These are phyloP conservation scores for Lasioglossum marginatum DNA, from an alignment of 2,888 invertebrate genomes.

Conservation along the genomic window DNA sequence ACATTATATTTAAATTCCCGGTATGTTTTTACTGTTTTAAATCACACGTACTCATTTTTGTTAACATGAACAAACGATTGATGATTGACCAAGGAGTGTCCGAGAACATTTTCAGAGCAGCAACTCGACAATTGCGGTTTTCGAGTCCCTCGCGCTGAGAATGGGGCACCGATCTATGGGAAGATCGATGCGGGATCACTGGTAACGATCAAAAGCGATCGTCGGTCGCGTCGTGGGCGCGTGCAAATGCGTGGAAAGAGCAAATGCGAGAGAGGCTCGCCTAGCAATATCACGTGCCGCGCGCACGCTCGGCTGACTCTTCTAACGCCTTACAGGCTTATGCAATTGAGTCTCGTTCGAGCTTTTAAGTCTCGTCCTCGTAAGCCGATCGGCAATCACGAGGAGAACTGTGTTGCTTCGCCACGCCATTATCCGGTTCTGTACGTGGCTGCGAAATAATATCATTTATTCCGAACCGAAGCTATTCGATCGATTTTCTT, in stretches of 20 bases:
- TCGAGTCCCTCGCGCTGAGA: too few relatives aligned
- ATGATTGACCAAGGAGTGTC: too few relatives aligned
- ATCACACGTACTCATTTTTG: too few relatives aligned
- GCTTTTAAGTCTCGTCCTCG: constrained; percentile 67
- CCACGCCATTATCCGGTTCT: constrained; percentile 52
- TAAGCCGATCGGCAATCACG: constrained; percentile 67
- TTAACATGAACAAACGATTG: too few relatives aligned
- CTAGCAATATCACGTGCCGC: constrained; percentile 44
- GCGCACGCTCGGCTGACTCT: constrained; percentile 61
- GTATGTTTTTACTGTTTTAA: too few relatives aligned
- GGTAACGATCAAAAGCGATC: not conserved
- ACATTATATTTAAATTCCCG: too few relatives aligned
- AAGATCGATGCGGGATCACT: not conserved
- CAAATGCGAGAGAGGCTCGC: constrained; percentile 19
- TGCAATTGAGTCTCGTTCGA: constrained; percentile 67
- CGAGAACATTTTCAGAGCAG: too few relatives aligned
- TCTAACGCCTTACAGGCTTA: constrained; percentile 64
- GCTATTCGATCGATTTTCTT: constrained; percentile 3
- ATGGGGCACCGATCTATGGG: not conserved
- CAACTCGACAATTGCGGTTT: not conserved
- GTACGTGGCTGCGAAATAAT: constrained; percentile 39
- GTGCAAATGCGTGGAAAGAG: constrained; percentile 26
- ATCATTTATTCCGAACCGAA: constrained; percentile 30
- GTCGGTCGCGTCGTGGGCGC: constrained; percentile 15
- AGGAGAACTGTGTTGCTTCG: constrained; percentile 59